phyloP scores from a whole-genome alignment of 2,113 vertebrate genomes.

The Callospermophilus lateralis region DNA sequence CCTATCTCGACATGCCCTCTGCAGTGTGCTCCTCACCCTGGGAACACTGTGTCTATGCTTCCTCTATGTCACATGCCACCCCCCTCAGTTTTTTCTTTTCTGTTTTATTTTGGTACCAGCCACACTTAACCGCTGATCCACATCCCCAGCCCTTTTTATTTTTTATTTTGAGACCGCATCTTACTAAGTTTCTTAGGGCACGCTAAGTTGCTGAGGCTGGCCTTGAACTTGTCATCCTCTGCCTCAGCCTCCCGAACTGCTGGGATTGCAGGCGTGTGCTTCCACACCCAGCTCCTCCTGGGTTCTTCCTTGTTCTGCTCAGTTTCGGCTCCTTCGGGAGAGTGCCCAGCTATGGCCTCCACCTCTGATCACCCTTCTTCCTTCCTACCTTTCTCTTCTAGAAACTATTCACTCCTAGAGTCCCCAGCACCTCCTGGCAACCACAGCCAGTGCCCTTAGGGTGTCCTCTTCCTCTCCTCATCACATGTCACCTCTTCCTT shows the following conservation, averaged over 20 bases:
- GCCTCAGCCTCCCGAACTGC: too few species aligned
- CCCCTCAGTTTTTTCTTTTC: too few species aligned
- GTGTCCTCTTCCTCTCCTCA: fast-evolving
- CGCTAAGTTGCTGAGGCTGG: too few species aligned
- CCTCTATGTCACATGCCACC: fast-evolving
- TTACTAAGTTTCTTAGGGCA: too few species aligned
- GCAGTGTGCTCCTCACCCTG: fast-evolving
- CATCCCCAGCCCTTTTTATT: too few species aligned
- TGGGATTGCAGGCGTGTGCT: too few species aligned
- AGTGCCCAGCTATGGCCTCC: neutral
- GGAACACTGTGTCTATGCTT: fast-evolving
- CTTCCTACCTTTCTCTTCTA: neutral
- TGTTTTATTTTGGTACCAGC: too few species aligned
- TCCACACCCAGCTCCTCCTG: too few species aligned
- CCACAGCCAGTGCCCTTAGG: fast-evolving
- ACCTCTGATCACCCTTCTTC: fast-evolving
- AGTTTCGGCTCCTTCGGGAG: neutral
- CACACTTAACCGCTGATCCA: too few species aligned
- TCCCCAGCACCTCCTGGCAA: neutral
- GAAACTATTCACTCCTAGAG: neutral
- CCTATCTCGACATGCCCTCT: neutral
- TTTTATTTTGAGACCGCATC: too few species aligned
- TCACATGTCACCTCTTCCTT: neutral
- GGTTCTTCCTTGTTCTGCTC: neutral
- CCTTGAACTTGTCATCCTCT: too few species aligned